Conservation (phyloP, 2,797 vertebrate genomes). For the Rhadinocentrus ornatus region DNA sequence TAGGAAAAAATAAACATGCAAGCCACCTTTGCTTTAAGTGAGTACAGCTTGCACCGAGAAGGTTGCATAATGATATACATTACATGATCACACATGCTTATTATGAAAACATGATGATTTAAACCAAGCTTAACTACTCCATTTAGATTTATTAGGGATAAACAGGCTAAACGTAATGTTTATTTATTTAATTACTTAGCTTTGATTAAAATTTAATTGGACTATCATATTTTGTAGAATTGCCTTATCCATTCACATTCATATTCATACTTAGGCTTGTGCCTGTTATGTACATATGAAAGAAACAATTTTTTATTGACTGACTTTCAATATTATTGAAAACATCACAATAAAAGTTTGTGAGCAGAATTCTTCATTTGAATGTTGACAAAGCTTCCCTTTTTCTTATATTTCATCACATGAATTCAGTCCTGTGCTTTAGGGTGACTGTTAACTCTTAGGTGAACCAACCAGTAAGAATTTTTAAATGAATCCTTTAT, state of each 20-base stretch:
- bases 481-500: constrained; percentile 17
- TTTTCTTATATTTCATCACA: constrained; percentile 59
- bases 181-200: neutral
- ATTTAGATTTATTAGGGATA: neutral
- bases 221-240: neutral
- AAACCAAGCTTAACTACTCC: neutral
- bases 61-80: constrained; percentile 15
- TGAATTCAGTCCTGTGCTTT: constrained; percentile 48
- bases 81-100: neutral
- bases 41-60: neutral
- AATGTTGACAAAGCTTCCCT: constrained; percentile 63
- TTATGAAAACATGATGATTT: neutral
- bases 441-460: constrained; percentile 19
- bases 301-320: too few species aligned
- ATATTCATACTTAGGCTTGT: neutral
- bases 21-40: neutral
- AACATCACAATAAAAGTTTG: constrained; percentile 1
- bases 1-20: neutral
- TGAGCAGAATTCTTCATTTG: constrained; percentile 32
- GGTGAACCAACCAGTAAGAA: constrained; percentile 13
- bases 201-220: neutral
- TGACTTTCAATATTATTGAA: constrained; percentile 9
- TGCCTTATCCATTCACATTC: neutral
- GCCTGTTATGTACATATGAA: neutral
- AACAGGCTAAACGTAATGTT: neutral